phyloP scores from a whole-genome alignment of 2,797 vertebrate species.

The Lemur catta region DNA sequence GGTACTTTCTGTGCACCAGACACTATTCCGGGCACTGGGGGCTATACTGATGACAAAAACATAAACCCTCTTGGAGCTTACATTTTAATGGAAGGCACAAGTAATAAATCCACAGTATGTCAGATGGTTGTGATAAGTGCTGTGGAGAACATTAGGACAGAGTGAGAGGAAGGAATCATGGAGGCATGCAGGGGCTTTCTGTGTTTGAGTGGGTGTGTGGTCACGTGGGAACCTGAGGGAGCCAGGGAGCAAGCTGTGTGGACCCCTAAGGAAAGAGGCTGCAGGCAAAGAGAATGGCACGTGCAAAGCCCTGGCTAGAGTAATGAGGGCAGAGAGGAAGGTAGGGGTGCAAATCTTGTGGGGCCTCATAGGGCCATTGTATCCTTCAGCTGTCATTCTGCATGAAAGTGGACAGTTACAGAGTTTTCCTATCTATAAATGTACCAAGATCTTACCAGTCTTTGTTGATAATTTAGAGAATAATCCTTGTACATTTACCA shows the following conservation, averaged over 20 bases:
- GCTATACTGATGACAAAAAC: neutral
- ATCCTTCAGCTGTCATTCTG: neutral
- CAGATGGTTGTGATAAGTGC: neutral
- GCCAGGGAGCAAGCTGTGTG: neutral
- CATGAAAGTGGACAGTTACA: neutral
- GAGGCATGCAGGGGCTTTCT: neutral
- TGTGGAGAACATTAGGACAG: neutral
- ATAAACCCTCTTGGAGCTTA: neutral
- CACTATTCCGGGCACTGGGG: neutral
- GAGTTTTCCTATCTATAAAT: neutral
- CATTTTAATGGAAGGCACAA: neutral
- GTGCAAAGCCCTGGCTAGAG: neutral
- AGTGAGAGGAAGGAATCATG: neutral
- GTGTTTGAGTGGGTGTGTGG: neutral
- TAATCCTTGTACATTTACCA: neutral
- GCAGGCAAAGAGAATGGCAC: neutral
- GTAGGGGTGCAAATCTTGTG: rapidly evolving
- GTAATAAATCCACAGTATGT: neutral
- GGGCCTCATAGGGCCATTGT: neutral
- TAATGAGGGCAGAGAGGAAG: neutral
- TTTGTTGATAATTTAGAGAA: neutral
- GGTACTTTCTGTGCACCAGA: neutral
- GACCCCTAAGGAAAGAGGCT: neutral
- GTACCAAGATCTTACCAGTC: neutral
- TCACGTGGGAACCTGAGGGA: neutral